Conservation (phyloP, 1,140 invertebrate genomes). For the Aricia agestis region DNA sequence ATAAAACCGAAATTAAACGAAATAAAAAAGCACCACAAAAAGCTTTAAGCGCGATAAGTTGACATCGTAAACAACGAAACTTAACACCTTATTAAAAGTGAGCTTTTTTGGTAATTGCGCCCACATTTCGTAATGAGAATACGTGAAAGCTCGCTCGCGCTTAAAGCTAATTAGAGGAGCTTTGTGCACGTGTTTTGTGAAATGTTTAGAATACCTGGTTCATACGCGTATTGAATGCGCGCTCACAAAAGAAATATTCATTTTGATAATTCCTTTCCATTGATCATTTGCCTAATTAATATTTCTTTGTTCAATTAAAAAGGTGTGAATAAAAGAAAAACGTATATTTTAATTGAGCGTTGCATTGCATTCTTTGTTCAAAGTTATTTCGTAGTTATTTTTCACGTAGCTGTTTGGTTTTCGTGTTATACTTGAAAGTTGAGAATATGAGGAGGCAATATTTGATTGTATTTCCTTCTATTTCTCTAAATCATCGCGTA, state of each 20-base stretch:
- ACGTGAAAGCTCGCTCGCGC: constrained; percentile 50
- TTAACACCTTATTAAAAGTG: constrained; percentile 65
- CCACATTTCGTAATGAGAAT: constrained; percentile 64
- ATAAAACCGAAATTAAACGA: neutral
- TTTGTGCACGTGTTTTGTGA: constrained; percentile 45
- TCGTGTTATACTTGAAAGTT: too few relatives aligned
- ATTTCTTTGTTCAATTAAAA: neutral
- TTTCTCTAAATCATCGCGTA: too few relatives aligned
- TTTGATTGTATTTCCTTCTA: too few relatives aligned
- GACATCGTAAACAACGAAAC: constrained; percentile 37
- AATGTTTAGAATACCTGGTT: constrained; percentile 35
- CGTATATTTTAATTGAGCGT: too few relatives aligned
- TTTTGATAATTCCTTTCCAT: constrained; percentile 21
- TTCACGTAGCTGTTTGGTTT: too few relatives aligned
- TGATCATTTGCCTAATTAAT: constrained; percentile 12
- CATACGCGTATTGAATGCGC: neutral
- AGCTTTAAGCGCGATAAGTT: constrained; percentile 7
- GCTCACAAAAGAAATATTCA: neutral
- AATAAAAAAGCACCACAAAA: neutral
- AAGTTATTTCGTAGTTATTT: too few relatives aligned
- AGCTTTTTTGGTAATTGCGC: constrained; percentile 68
- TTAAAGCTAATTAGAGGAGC: constrained; percentile 55
- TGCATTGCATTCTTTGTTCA: too few relatives aligned
- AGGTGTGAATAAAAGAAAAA: too few relatives aligned
- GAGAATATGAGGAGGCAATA: too few relatives aligned